phyloP scores from a whole-genome alignment of 1,140 invertebrate species.

The Agraylea sexmaculata region DNA sequence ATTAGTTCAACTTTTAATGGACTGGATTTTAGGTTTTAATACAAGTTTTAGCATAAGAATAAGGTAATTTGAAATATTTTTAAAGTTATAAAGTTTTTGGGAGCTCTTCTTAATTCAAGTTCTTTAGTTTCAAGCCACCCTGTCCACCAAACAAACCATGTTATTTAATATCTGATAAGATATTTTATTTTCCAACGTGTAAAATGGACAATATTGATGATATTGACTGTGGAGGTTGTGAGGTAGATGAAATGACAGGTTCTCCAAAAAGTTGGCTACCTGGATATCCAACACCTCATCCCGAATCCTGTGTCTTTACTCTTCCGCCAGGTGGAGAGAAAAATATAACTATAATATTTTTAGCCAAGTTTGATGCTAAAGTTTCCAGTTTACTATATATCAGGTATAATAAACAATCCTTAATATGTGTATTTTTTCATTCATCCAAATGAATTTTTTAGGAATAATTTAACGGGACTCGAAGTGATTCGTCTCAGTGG shows the following conservation, averaged over 20 bases:
- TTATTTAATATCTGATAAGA: not conserved
- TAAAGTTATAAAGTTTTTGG: not conserved
- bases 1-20: slow-evolving; percentile 50
- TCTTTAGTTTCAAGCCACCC: slow-evolving; percentile 13
- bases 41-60: not conserved
- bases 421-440: not conserved
- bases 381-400: slow-evolving; percentile 19
- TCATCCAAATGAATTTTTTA: too few relatives aligned
- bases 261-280: slow-evolving; percentile 3
- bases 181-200: slow-evolving; percentile 14
- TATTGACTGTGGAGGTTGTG: not conserved
- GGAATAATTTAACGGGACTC: slow-evolving; percentile 89
- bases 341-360: slow-evolving; percentile 20
- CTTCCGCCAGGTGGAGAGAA: slow-evolving; percentile 25
- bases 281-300: slow-evolving; percentile 11
- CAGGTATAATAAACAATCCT: slow-evolving; percentile 17
- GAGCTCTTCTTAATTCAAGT: not conserved
- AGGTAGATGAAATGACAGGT: not conserved
- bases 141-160: slow-evolving; percentile 12
- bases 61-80: not conserved
- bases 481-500: slow-evolving; percentile 75
- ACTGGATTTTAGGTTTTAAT: slow-evolving; percentile 28
- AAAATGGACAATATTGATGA: not conserved
- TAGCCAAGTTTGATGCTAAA: slow-evolving; percentile 13
- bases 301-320: slow-evolving; percentile 21